Evolutionary conservation across 2,113 vertebrate species (phyloP).

Genomic region (Thermophis baileyi): DNA sequence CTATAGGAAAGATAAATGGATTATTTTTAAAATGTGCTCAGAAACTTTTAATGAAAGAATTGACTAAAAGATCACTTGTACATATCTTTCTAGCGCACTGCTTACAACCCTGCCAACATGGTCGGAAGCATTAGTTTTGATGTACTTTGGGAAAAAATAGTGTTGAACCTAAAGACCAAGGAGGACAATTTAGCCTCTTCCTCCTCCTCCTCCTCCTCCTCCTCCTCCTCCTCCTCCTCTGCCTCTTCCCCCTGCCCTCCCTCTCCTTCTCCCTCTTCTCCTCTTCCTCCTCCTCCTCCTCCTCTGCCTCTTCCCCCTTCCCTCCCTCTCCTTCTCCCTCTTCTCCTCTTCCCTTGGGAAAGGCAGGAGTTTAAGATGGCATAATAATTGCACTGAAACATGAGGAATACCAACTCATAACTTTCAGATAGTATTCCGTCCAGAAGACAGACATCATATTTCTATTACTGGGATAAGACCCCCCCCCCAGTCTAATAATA

Average conservation of each 20-base stretch:
- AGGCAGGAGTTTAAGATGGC: neutral
- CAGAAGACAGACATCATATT: neutral
- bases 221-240: neutral
- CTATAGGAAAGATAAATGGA: neutral
- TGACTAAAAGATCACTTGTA: neutral
- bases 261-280: neutral
- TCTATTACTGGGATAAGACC: neutral
- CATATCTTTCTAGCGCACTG: neutral
- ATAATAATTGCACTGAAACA: neutral
- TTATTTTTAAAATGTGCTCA: neutral
- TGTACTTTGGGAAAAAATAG: neutral
- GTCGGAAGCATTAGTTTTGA: neutral
- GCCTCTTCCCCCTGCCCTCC: neutral
- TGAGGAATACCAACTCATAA: neutral
- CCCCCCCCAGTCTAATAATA: too few relatives aligned
- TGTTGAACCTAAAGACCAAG: neutral
- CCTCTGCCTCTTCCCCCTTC: neutral
- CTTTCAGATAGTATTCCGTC: neutral
- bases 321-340: neutral
- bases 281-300: neutral
- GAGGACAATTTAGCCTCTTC: neutral
- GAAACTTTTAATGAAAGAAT: neutral
- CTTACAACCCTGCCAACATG: neutral
- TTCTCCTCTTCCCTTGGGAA: neutral
- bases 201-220: neutral